phyloP scores from a whole-genome alignment of 2,797 vertebrate genomes.

The Alectoris magna region DNA sequence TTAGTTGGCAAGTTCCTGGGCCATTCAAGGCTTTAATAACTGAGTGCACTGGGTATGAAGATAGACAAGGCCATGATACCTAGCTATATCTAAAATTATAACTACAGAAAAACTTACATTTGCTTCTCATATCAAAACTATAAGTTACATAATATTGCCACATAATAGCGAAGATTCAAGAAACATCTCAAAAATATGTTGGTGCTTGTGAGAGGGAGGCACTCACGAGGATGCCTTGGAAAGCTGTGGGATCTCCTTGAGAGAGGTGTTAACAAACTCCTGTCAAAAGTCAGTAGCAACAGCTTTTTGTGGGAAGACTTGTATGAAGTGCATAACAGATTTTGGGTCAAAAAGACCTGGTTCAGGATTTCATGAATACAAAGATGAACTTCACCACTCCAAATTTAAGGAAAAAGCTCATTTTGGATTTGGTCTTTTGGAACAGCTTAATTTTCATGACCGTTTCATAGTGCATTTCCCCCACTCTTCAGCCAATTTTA shows the following conservation, averaged over 20 bases:
- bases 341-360: background rate
- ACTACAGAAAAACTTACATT: rapidly evolving
- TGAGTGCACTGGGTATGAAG: background rate
- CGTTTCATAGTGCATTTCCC: background rate
- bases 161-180: background rate
- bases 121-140: background rate
- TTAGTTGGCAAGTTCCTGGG: background rate
- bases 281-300: background rate
- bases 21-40: background rate
- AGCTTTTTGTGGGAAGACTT: background rate
- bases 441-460: background rate
- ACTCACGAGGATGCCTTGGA: background rate
- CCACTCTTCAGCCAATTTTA: background rate
- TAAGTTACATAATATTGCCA: background rate
- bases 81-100: background rate
- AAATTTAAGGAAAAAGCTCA: background rate
- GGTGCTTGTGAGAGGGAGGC: background rate
- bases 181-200: background rate
- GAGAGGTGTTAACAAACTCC: background rate
- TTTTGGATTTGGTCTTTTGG: background rate
- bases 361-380: background rate
- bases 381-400: background rate
- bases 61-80: background rate
- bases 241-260: background rate
- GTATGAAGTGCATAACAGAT: background rate